Evolutionary conservation across 2,113 vertebrate genomes (phyloP).

Genomic region (Pedionomus torquatus): DNA sequence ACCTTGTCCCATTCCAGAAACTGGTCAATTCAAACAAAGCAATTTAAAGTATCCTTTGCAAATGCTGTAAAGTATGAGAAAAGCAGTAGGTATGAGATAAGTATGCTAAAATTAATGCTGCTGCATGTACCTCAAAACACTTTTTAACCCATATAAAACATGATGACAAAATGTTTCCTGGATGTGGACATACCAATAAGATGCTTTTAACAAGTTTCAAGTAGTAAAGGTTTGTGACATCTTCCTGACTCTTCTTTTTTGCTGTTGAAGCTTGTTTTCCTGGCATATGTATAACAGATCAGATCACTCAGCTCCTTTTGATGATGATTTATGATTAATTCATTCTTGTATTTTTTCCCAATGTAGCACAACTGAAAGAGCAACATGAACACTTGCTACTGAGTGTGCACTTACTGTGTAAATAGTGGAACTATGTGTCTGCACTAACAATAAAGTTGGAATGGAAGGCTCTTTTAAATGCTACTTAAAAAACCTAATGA

Average conservation of each 20-base stretch:
- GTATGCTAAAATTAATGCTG: not conserved
- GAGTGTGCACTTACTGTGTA: not conserved
- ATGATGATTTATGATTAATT: not conserved
- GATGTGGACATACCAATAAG: not conserved
- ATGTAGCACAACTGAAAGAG: not conserved
- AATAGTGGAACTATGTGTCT: not conserved
- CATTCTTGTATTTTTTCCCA: not conserved
- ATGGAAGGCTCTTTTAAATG: not conserved
- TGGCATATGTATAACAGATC: not conserved
- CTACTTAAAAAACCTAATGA: rapidly evolving
- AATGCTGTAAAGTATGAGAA: not conserved
- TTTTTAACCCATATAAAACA: not conserved
- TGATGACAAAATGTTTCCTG: not conserved
- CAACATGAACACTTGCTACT: not conserved
- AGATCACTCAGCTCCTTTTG: not conserved
- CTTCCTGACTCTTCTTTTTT: not conserved
- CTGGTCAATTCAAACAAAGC: not conserved
- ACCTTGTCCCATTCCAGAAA: not conserved
- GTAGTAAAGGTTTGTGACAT: not conserved
- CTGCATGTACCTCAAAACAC: not conserved
- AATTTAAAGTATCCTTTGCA: not conserved
- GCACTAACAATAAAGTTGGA: not conserved
- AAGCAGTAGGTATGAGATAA: not conserved
- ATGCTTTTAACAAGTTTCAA: not conserved
- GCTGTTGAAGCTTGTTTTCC: not conserved